Evolutionary conservation across 64 coral and sea anemone genomes (phyloP), one percentile per base, ranked within the genome.

Genomic region (Hydrozoanthus tunicans): DNA sequence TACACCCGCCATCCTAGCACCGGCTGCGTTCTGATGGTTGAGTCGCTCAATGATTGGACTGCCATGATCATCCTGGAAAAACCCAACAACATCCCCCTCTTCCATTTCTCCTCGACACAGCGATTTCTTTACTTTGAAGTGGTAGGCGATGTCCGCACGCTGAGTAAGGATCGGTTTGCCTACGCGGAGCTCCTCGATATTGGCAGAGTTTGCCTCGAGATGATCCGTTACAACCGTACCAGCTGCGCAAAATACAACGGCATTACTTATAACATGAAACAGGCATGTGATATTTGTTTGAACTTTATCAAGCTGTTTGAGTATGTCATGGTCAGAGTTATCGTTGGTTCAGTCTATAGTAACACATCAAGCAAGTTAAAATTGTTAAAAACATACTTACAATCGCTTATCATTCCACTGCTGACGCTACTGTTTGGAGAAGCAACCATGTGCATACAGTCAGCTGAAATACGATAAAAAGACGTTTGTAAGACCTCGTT

Each of bases 91-190:
- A 58, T 95, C 96, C 53, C 96, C 96, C 71, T 98, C 96, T 83
- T 98, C 96, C 53, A 98, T 52, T 10, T 86, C 73, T 56, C 56
- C 63, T 53, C 93, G 81, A 17, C 74, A 81, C 9, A 79, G 64
- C 13, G 73, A 67, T 0, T 89, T 93, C 63, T 93, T 81, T 56
- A 98, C 69, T 60, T 63, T 92, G 32, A 98, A 95, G 68, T 98
- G 93, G 82, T 98, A 98, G 43, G 96, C 96, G n/a, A 98, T 93
- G 83, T 98, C 96, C 55, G 91, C 96, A 77, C 93, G 92, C 27
- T 83, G 91, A 6, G 96, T 95, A 9, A 95, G 81, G 55, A 98
- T 91, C 13, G 96, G 96, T 88, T 98, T 94, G 5, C 86, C 86
- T 15, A 98, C 86, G 51, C 77, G 72, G 5, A 98, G 91, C 73